A percentile compares a stretch with the other conserved stretches of the same genome.
phyloP scores from a whole-genome alignment of 30 jellyfish, hydroid and myxozoan species.

The Aurelia coerulea region DNA sequence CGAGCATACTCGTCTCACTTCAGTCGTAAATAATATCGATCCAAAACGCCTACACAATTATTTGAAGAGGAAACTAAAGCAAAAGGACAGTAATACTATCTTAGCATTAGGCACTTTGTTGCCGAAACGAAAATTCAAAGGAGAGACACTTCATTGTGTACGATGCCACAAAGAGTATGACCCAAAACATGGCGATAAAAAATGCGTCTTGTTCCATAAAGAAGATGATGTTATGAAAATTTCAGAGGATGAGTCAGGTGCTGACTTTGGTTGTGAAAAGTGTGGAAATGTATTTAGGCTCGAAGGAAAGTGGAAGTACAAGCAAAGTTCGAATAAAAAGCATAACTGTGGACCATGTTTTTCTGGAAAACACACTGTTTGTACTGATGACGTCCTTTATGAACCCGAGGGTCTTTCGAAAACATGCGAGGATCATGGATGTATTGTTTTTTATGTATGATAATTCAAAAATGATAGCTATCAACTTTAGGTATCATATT shows the following conservation, averaged over 20 bases:
- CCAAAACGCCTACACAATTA: conserved; percentile 74
- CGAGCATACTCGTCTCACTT: conserved; percentile 69
- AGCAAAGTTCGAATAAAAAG: conserved; percentile 26
- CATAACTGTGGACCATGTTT: conserved; percentile 78
- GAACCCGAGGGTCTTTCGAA: conserved; percentile 72
- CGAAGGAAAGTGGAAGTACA: conserved; percentile 71
- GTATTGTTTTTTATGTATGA: conserved; percentile 79
- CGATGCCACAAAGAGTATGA: conserved; percentile 88
- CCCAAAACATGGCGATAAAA: conserved; percentile 69
- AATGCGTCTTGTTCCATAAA: conserved; percentile 59
- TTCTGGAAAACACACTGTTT: conserved; percentile 70
- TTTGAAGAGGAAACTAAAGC: conserved; percentile 56
- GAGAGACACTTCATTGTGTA: conserved; percentile 85
- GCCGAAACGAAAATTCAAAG: conserved; percentile 76
- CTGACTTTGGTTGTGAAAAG: conserved; percentile 77
- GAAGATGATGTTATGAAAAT: conserved; percentile 66
- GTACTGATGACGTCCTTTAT: conserved; percentile 54
- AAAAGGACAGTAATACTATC: conserved; percentile 32
- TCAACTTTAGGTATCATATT: too few species aligned
- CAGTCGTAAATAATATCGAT: conserved; percentile 64
- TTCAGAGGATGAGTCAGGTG: conserved; percentile 70
- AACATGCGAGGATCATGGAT: conserved; percentile 86
- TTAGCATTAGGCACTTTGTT: conserved; percentile 55
- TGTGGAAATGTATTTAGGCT: conserved; percentile 69
- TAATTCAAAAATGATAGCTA: too few species aligned